Evolutionary conservation across 2,888 invertebrate genomes (phyloP).

Genomic region (Gasteruption jaculator): DNA sequence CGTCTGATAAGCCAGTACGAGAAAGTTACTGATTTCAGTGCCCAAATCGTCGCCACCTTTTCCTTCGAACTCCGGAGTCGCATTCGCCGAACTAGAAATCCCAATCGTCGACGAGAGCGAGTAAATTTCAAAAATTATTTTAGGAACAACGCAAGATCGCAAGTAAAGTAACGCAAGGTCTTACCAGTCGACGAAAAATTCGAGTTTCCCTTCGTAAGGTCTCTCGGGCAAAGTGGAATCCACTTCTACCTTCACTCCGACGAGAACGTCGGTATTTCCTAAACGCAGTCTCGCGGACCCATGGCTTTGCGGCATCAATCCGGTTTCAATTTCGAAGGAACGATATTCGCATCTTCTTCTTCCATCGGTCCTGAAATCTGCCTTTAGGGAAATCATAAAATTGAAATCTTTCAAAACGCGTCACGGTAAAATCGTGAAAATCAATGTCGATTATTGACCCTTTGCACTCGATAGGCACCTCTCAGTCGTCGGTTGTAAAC

Average conservation of each 20-base stretch:
- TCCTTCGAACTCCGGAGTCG: conserved; percentile 94
- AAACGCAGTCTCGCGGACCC: conserved; percentile 80
- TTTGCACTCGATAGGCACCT: too few relatives aligned
- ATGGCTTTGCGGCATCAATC: conserved; percentile 78
- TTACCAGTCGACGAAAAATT: conserved; percentile 96
- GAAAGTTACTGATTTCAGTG: conserved; percentile 73
- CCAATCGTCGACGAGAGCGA: too few relatives aligned
- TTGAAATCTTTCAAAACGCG: too few relatives aligned
- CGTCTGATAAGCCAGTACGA: conserved; percentile 77
- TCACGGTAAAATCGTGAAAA: too few relatives aligned
- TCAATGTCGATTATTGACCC: too few relatives aligned
- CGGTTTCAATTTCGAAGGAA: conserved; percentile 82
- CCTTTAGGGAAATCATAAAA: conserved; percentile 55
- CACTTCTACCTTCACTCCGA: conserved; percentile 87
- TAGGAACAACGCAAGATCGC: conserved; percentile 10
- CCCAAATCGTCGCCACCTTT: conserved; percentile 91
- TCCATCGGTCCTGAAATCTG: conserved; percentile 82
- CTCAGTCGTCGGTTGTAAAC: too few relatives aligned
- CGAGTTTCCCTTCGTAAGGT: conserved; percentile 79
- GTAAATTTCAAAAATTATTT: conserved; percentile 2
- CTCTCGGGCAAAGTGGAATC: conserved; percentile 71
- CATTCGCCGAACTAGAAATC: conserved; percentile 88
- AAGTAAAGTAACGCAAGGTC: conserved; percentile 19
- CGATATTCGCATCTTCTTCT: conserved; percentile 75
- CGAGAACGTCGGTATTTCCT: conserved; percentile 91